phyloP scores from a whole-genome alignment of 2,888 invertebrate genomes.

The Erebia epiphron region DNA sequence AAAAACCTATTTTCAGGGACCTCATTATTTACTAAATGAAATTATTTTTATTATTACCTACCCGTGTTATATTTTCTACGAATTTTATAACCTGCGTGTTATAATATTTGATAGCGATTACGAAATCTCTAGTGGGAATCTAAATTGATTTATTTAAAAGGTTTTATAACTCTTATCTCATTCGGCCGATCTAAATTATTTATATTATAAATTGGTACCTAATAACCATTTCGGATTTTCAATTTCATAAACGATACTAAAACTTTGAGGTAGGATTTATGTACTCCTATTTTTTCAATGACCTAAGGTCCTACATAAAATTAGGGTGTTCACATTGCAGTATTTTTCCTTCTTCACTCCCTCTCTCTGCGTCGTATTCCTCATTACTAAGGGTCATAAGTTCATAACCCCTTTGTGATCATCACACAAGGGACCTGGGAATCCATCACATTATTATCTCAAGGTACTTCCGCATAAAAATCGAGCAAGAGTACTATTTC shows the following conservation, averaged over 20 bases:
- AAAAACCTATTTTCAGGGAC: neutral
- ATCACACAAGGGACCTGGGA: too few relatives aligned
- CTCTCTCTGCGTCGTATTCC: too few relatives aligned
- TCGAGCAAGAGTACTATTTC: too few relatives aligned
- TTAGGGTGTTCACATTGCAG: too few relatives aligned
- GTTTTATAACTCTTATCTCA: slow-evolving; percentile 8
- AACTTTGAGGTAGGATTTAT: neutral
- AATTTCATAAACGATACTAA: neutral
- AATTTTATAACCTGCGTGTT: slow-evolving; percentile 9
- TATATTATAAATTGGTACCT: neutral
- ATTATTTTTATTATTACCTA: neutral
- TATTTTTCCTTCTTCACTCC: too few relatives aligned
- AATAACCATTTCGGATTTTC: neutral
- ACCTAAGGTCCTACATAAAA: too few relatives aligned
- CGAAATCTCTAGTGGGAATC: slow-evolving; percentile 4
- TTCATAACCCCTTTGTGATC: too few relatives aligned
- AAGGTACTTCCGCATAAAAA: too few relatives aligned
- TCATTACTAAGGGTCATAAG: too few relatives aligned
- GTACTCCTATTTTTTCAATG: too few relatives aligned
- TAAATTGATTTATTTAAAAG: slow-evolving; percentile 12
- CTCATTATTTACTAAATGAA: neutral
- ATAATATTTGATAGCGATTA: neutral
- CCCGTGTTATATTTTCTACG: neutral
- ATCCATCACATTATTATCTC: too few relatives aligned
- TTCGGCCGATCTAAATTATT: neutral